Evolutionary conservation across 2,888 invertebrate genomes (phyloP).

Genomic region (Harpalus rubripes): DNA sequence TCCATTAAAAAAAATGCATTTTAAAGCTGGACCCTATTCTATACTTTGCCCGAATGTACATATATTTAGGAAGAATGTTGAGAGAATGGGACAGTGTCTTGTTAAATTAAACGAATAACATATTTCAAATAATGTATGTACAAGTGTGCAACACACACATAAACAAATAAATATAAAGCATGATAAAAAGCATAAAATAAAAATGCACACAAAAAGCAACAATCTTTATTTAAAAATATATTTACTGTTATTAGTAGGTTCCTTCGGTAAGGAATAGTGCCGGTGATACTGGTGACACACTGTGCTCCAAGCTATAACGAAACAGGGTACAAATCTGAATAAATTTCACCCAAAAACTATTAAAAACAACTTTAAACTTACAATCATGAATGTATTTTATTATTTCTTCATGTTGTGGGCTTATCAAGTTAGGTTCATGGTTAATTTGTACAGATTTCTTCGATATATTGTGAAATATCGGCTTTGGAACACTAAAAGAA

Average conservation of each 20-base stretch:
- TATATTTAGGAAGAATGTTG: too few relatives aligned
- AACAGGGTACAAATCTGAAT: neutral
- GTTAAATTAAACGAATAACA: too few relatives aligned
- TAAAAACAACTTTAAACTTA: slow-evolving; percentile 78
- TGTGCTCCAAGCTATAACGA: slow-evolving; percentile 57
- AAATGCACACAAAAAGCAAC: neutral
- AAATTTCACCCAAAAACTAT: neutral
- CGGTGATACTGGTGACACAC: slow-evolving; percentile 59
- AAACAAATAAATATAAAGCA: too few relatives aligned
- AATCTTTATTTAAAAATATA: slow-evolving; percentile 11
- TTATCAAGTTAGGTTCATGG: slow-evolving; percentile 81
- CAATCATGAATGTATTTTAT: slow-evolving; percentile 92
- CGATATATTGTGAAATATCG: slow-evolving; percentile 85
- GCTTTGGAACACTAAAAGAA: slow-evolving; percentile 86
- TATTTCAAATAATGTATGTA: too few relatives aligned
- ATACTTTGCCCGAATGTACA: too few relatives aligned
- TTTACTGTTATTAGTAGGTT: slow-evolving; percentile 62
- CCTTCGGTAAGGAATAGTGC: slow-evolving; percentile 52
- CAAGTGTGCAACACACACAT: too few relatives aligned
- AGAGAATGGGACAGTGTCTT: too few relatives aligned
- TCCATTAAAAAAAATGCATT: too few relatives aligned
- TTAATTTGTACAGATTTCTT: slow-evolving; percentile 77
- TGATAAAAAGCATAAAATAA: slow-evolving; percentile 72
- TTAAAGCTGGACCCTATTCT: too few relatives aligned
- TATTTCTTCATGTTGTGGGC: slow-evolving; percentile 92